phyloP scores from a whole-genome alignment of 2,797 vertebrate species.

The Leptatherina wallacei region DNA sequence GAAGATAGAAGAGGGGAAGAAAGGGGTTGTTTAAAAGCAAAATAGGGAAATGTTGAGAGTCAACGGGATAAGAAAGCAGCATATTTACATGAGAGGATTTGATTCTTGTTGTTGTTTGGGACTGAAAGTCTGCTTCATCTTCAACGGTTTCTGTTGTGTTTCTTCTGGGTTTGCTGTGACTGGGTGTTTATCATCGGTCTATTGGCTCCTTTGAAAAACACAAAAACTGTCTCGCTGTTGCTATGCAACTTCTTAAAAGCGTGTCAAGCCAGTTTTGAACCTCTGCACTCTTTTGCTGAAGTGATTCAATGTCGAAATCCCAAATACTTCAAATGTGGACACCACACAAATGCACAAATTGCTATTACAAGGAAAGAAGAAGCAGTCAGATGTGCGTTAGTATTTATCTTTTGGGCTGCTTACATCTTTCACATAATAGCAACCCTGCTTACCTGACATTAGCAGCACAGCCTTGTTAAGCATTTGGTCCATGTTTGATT shows the following conservation, averaged over 20 bases:
- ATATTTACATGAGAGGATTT: conserved; percentile 1
- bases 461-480: neutral
- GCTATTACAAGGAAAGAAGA: neutral
- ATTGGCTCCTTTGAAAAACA: conserved; percentile 24
- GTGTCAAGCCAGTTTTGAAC: conserved; percentile 41
- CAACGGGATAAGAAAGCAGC: conserved; percentile 5
- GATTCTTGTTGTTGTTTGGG: conserved; percentile 15
- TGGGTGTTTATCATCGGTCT: conserved; percentile 34
- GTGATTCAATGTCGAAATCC: conserved; percentile 26
- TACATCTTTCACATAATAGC: neutral
- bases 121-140: conserved; percentile 33
- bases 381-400: neutral
- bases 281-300: conserved; percentile 31
- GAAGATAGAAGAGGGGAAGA: neutral
- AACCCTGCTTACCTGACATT: neutral
- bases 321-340: conserved; percentile 28
- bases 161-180: conserved; percentile 14
- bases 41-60: neutral
- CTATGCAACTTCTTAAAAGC: conserved; percentile 61
- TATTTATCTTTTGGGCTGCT: neutral
- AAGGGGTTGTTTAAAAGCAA: conserved; percentile 1
- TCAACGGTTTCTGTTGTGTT: conserved; percentile 29
- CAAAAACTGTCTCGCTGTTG: conserved; percentile 53
- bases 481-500: neutral
- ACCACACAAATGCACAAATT: conserved; percentile 1